These are phyloP conservation scores for Odontesthes bonariensis DNA, from an alignment of 2,113 vertebrate genomes.

Conservation along the genomic window DNA sequence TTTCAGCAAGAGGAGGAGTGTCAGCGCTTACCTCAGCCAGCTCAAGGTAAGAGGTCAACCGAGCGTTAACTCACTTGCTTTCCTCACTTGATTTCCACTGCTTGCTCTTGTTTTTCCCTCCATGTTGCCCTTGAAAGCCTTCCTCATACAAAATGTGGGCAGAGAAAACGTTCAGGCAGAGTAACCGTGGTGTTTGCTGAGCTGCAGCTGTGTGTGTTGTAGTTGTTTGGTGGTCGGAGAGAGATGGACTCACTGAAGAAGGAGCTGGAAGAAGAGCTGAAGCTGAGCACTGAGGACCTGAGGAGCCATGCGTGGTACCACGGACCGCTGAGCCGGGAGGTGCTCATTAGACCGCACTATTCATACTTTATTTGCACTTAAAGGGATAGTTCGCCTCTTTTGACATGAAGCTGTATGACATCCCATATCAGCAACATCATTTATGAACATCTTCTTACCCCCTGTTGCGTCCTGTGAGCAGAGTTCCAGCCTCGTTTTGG, in stretches of 20 bases:
- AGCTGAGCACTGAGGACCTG: constrained; percentile 83
- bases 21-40: constrained; percentile 77
- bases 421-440: no score
- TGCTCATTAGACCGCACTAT: constrained; percentile 40
- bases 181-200: not conserved
- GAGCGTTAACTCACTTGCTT: not conserved
- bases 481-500: no score
- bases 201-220: constrained; percentile 22
- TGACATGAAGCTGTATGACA: no score
- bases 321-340: constrained; percentile 84
- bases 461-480: no score
- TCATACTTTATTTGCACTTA: not conserved
- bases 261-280: constrained; percentile 88
- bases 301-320: constrained; percentile 90
- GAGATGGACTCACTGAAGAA: constrained; percentile 85
- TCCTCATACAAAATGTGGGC: not conserved
- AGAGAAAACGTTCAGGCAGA: not conserved
- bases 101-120: not conserved
- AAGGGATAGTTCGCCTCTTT: no score
- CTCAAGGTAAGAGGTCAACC: constrained; percentile 72
- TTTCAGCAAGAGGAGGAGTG: constrained; percentile 81
- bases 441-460: no score
- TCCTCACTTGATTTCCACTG: not conserved
- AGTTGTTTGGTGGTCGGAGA: constrained; percentile 73
- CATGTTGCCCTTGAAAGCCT: not conserved